phyloP scores from a whole-genome alignment of 2,797 vertebrate genomes.

The Gypaetus barbatus region DNA sequence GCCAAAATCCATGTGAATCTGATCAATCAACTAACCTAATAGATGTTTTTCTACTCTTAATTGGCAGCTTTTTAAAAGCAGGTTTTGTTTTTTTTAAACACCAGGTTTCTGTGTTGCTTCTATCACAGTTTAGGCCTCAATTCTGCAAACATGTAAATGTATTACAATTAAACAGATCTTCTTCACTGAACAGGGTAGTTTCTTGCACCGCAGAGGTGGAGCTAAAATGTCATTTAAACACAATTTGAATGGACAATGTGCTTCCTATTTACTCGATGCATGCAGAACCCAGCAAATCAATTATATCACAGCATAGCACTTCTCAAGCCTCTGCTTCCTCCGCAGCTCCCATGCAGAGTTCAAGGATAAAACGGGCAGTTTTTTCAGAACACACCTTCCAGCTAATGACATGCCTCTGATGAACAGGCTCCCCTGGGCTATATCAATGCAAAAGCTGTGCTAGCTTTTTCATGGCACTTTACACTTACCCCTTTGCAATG shows the following conservation, averaged over 20 bases:
- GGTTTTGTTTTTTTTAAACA: background rate
- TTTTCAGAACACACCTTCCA: background rate
- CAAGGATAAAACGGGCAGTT: background rate
- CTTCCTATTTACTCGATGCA: background rate
- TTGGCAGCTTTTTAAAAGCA: background rate
- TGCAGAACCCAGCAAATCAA: background rate
- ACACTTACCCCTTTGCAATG: background rate
- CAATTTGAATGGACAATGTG: background rate
- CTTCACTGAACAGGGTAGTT: background rate
- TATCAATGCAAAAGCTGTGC: background rate
- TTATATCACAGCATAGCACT: background rate
- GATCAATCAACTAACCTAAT: background rate
- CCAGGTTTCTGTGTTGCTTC: background rate
- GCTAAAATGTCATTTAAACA: background rate
- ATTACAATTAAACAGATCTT: background rate
- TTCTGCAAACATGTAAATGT: background rate
- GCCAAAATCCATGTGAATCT: background rate
- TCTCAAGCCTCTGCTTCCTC: background rate
- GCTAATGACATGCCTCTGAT: background rate
- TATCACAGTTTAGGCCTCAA: background rate
- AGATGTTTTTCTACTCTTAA: background rate
- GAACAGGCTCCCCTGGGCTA: background rate
- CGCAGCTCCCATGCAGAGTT: background rate
- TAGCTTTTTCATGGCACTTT: background rate
- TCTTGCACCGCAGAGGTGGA: background rate